Conservation (phyloP, 2,888 invertebrate species). For the Hydrotaea cyrtoneurina region DNA sequence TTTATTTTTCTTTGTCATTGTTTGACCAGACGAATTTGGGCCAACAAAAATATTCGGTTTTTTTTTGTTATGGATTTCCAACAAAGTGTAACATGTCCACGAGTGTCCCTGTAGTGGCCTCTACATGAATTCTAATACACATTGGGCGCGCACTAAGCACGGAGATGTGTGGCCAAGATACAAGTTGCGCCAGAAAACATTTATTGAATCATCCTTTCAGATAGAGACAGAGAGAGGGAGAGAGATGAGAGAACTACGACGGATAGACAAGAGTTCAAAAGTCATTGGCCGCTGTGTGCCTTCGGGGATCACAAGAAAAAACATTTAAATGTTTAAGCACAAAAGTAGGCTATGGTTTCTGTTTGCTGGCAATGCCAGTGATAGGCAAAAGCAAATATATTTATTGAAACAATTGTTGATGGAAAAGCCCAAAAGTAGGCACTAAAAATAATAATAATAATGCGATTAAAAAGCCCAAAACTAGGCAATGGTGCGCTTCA, state of each 20-base stretch:
- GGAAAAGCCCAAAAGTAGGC: too few relatives aligned
- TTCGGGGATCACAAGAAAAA: not conserved
- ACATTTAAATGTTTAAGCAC: not conserved
- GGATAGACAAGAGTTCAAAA: slow-evolving; percentile 47
- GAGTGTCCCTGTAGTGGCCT: too few relatives aligned
- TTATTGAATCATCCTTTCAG: not conserved
- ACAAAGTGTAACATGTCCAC: slow-evolving; percentile 7
- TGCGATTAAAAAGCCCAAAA: too few relatives aligned
- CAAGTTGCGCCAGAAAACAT: not conserved
- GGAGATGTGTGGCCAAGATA: too few relatives aligned
- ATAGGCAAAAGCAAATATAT: not conserved
- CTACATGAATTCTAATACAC: too few relatives aligned
- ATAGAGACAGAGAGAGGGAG: not conserved
- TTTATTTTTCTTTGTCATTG: not conserved
- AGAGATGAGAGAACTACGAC: not conserved
- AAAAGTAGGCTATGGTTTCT: not conserved
- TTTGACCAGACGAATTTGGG: slow-evolving; percentile 8
- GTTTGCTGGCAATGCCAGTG: not conserved
- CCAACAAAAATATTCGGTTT: slow-evolving; percentile 7
- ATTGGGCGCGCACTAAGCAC: too few relatives aligned
- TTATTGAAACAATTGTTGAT: not conserved
- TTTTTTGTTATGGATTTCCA: not conserved
- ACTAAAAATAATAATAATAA: too few relatives aligned
- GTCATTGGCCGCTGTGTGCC: slow-evolving; percentile 51
- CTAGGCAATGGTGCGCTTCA: too few relatives aligned